Evolutionary conservation across 2,797 vertebrate species (phyloP).

Genomic region (Muscicapa striata): DNA sequence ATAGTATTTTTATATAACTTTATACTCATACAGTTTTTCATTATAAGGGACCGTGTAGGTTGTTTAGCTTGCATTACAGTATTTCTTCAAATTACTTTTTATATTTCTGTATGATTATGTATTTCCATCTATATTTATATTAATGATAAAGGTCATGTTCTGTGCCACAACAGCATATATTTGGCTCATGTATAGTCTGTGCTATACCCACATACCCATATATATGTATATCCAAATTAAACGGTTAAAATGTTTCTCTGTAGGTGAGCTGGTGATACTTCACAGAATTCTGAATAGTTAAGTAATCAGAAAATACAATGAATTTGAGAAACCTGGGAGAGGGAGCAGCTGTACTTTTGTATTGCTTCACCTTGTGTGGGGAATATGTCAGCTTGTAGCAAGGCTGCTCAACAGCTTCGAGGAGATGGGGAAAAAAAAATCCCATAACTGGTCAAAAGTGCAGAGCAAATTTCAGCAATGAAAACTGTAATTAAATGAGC

Average conservation of each 20-base stretch:
- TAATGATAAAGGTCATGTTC: not conserved
- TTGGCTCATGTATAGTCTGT: not conserved
- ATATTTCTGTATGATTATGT: not conserved
- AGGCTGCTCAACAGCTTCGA: not conserved
- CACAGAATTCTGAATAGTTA: not conserved
- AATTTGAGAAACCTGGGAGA: not conserved
- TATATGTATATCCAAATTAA: not conserved
- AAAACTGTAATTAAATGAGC: slow-evolving; percentile 45
- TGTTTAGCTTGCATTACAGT: not conserved
- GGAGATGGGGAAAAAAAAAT: not conserved
- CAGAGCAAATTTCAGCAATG: slow-evolving; percentile 42
- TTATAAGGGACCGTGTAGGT: not conserved
- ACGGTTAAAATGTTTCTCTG: not conserved
- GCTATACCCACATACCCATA: not conserved
- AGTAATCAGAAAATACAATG: not conserved
- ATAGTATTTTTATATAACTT: not conserved
- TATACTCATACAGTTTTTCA: not conserved
- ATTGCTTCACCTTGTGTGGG: not conserved
- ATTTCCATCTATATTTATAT: not conserved
- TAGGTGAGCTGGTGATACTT: not conserved
- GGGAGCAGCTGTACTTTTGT: not conserved
- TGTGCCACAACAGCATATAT: not conserved
- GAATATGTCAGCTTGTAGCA: not conserved
- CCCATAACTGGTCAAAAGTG: slow-evolving; percentile 41
- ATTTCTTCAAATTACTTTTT: not conserved